Conservation (phyloP, 1,140 invertebrate species). For the Elymnias hypermnestra region DNA sequence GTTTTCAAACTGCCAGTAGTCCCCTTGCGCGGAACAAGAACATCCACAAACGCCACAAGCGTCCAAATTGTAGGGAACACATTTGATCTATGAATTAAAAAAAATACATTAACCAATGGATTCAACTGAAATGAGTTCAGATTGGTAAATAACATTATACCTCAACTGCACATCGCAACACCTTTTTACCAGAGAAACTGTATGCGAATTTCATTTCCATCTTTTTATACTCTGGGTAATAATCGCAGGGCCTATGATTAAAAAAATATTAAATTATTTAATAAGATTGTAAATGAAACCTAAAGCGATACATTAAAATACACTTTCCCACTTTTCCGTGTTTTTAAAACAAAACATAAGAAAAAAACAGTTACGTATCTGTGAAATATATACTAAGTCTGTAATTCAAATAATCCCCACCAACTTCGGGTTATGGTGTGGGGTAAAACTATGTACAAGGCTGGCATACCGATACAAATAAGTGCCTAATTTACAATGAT, state of each 20-base stretch:
- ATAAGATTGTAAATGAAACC: neutral
- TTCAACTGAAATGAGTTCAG: too few relatives aligned
- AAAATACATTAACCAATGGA: constrained; percentile 4
- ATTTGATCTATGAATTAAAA: constrained; percentile 60
- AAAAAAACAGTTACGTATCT: too few relatives aligned
- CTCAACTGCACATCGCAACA: constrained; percentile 54
- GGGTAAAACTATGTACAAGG: too few relatives aligned
- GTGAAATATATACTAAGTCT: too few relatives aligned
- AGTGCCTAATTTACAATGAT: too few relatives aligned
- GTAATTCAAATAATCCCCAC: too few relatives aligned
- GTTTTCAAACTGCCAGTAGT: constrained; percentile 73
- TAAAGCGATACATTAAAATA: too few relatives aligned
- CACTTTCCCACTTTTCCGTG: too few relatives aligned
- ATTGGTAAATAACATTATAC: too few relatives aligned
- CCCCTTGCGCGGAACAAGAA: constrained; percentile 66
- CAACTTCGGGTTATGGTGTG: too few relatives aligned
- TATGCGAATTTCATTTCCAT: constrained; percentile 57
- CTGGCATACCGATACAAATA: too few relatives aligned
- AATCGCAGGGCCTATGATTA: constrained; percentile 54
- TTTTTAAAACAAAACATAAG: too few relatives aligned
- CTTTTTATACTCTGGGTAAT: constrained; percentile 51
- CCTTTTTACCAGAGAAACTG: constrained; percentile 54
- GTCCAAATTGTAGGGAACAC: constrained; percentile 71
- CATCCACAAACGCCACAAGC: constrained; percentile 58
- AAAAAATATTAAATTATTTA: constrained; percentile 9